Base-by-base conservation (phyloP, 2,888 invertebrate species). In the Lochmaea crataegi region DNA sequence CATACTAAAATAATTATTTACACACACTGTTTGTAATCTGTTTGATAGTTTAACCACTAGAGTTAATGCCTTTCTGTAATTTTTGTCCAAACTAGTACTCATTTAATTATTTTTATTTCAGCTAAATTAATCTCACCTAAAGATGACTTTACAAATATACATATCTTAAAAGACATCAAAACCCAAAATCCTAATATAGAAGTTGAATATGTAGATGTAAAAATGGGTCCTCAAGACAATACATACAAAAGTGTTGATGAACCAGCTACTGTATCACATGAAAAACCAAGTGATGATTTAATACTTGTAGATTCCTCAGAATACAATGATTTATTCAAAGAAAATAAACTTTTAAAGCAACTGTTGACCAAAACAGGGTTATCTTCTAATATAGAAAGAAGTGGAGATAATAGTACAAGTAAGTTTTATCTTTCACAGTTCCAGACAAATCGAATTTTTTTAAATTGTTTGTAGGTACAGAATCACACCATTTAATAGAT, bases 401-500 rank as follows among this genome's bases (percentile, higher is more conserved):
- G 16, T 53, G 18, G 18, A 16, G 53, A 53, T 2, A 16, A 53
- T 53, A 18, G 4, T 10, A 18, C 16, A 53, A 53, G 53, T 53
- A 53, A 53, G 18, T 53, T 45, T 45, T 38, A 38, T 38, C 6
- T 38, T 6, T 38, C 32, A 7, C 32, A 38, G 32, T 38, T 7
- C 4, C n/a, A 10, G 16, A 22, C 11, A n/a, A 42, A 14, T n/a
- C n/a, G 7, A 61, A 51, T 4, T 22, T 51, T 38, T 41, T 41
- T 6, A 26, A 42, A 67, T n/a, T 38, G 48, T 48, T 68, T 68
- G 41, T 51, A 68, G 68, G 12, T 41, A 12, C n/a, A 3, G 45
- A 51, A 26, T 26, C 3, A 4, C 45, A 32, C 18, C 16, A 61
- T 16, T 22, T 69, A 2, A 56, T 69, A 53, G 69, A 69, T 32